phyloP scores from a whole-genome alignment of 1,140 invertebrate genomes.

The Meloidogyne floridensis region DNA sequence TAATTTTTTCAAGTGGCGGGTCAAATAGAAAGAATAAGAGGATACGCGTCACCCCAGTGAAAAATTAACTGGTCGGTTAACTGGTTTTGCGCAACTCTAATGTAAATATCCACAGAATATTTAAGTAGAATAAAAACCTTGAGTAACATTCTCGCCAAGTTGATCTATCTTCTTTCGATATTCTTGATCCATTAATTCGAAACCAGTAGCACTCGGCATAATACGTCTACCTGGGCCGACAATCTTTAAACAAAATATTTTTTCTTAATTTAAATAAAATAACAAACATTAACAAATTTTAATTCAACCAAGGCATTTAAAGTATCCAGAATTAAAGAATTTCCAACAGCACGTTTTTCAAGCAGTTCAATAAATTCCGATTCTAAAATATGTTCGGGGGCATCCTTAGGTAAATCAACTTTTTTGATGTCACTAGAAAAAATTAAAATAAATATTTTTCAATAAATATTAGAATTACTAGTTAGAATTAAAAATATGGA shows the following conservation, averaged over 20 bases:
- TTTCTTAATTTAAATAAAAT: neutral
- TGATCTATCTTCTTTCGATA: neutral
- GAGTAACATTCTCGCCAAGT: neutral
- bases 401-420: neutral
- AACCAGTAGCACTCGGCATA: neutral
- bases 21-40: no score
- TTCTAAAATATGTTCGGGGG: neutral
- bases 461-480: no score
- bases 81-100: no score
- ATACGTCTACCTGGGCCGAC: neutral
- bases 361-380: neutral
- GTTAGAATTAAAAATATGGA: no score
- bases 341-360: slow-evolving; percentile 3
- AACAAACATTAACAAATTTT: neutral
- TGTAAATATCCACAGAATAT: no score
- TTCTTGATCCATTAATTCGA: neutral
- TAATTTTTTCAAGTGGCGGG: no score
- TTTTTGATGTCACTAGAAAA: neutral
- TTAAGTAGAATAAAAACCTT: neutral
- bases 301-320: slow-evolving; percentile 3
- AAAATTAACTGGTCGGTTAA: no score
- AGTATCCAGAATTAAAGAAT: slow-evolving; percentile 4
- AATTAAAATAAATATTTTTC: no score
- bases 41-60: no score
- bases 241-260: slow-evolving; percentile 5